Evolutionary conservation across 2,113 vertebrate species (phyloP).

Genomic region (Chloropsis hardwickii): DNA sequence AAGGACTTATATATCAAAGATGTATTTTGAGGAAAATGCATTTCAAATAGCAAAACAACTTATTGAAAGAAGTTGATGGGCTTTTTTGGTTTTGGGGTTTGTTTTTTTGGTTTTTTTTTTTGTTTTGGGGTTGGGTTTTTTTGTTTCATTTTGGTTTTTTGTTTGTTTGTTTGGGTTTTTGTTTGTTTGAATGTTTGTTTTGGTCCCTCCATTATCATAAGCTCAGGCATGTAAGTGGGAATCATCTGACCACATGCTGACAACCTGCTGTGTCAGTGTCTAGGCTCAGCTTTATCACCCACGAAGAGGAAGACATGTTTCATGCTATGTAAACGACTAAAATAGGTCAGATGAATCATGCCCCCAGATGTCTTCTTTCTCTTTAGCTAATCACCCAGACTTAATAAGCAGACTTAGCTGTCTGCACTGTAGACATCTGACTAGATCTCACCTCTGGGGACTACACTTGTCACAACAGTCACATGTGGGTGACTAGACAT

Average conservation of each 20-base stretch:
- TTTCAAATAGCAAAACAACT: background rate
- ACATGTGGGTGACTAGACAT: background rate
- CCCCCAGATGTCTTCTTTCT: slow-evolving; percentile 25
- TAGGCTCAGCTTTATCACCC: background rate
- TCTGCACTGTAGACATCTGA: background rate
- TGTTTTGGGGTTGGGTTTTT: background rate
- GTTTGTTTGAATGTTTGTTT: background rate
- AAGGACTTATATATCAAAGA: background rate
- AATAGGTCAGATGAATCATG: slow-evolving; percentile 57
- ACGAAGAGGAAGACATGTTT: background rate
- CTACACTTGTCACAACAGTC: background rate
- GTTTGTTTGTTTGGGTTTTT: too few relatives aligned
- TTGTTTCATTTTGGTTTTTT: background rate
- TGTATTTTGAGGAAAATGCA: background rate
- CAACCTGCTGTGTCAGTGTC: slow-evolving; percentile 2
- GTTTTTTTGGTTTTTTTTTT: too few relatives aligned
- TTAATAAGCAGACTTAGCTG: slow-evolving; percentile 17
- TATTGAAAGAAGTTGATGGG: background rate
- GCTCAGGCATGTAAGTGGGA: background rate
- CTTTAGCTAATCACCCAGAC: slow-evolving; percentile 4
- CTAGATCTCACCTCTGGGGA: background rate
- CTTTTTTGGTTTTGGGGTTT: background rate
- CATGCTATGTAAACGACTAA: background rate
- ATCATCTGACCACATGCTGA: background rate
- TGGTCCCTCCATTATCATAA: background rate